phyloP scores from a whole-genome alignment of 1,140 invertebrate genomes.

The Hylaeus anthracinus region DNA sequence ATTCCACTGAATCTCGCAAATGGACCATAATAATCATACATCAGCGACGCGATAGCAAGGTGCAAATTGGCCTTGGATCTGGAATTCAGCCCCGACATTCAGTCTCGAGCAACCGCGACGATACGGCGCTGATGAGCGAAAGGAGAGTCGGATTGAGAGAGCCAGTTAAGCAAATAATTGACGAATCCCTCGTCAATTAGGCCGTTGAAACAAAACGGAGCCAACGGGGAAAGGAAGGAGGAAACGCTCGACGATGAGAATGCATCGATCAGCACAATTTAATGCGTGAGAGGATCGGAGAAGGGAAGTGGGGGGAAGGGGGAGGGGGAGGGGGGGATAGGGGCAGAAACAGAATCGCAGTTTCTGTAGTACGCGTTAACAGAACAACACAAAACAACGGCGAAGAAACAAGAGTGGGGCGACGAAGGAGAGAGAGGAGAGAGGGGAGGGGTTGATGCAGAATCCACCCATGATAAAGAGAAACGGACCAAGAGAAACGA shows the following conservation, averaged over 20 bases:
- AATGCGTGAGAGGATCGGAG: background rate
- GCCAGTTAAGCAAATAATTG: background rate
- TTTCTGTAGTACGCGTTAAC: background rate
- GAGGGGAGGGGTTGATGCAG: background rate
- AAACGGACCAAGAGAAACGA: background rate
- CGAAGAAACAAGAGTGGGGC: no score
- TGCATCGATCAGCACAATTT: constrained; percentile 38
- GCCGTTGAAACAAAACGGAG: background rate
- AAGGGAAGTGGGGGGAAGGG: background rate
- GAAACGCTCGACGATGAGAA: constrained; percentile 27
- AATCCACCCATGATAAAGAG: constrained; percentile 17
- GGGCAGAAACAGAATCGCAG: constrained; percentile 15
- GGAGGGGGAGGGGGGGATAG: background rate
- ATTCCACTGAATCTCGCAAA: no score
- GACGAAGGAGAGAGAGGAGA: background rate
- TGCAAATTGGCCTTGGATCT: no score
- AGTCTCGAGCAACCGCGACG: no score
- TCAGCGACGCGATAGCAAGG: no score
- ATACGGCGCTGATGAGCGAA: background rate
- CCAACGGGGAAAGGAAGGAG: constrained; percentile 18
- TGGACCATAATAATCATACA: no score
- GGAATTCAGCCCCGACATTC: no score
- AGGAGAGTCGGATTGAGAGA: background rate
- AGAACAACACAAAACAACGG: background rate
- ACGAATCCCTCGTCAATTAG: background rate